Percentiles rank a stretch among this genome's conserved stretches.
phyloP scores from a whole-genome alignment of 2,797 vertebrate species.

The Hafferia zeledoni region DNA sequence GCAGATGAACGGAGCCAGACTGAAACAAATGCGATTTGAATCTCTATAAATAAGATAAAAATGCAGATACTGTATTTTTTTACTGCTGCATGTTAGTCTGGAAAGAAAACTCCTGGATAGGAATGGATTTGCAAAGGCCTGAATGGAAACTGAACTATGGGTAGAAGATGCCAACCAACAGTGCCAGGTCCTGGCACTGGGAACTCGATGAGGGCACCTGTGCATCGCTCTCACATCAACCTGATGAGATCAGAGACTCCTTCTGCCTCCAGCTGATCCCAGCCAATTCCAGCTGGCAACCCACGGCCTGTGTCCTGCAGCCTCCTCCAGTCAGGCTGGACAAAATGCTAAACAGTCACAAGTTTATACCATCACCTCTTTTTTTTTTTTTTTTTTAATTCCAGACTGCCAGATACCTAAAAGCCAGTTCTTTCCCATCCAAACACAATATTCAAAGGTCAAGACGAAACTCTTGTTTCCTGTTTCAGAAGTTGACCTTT shows the following conservation, averaged over 20 bases:
- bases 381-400: neutral
- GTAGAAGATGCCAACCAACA: neutral
- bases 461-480: constrained; percentile 11
- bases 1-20: neutral
- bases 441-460: constrained; percentile 43
- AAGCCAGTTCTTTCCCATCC: neutral
- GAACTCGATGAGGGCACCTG: constrained; percentile 40
- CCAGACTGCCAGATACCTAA: neutral
- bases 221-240: constrained; percentile 19
- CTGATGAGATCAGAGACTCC: constrained; percentile 52
- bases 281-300: constrained; percentile 1
- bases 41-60: neutral
- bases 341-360: neutral
- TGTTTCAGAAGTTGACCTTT: constrained; percentile 20
- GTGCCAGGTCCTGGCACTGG: fast-evolving
- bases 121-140: neutral
- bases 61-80: neutral
- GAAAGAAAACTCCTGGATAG: neutral
- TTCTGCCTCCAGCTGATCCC: constrained; percentile 40
- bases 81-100: neutral
- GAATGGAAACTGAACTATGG: neutral
- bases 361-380: neutral
- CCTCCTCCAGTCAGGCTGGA: neutral
- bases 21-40: neutral
- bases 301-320: fast-evolving